Evolutionary conservation across 2,888 invertebrate genomes (phyloP), one percentile per base, ranked within the genome.

Genomic region (Eupithecia pulchellata): DNA sequence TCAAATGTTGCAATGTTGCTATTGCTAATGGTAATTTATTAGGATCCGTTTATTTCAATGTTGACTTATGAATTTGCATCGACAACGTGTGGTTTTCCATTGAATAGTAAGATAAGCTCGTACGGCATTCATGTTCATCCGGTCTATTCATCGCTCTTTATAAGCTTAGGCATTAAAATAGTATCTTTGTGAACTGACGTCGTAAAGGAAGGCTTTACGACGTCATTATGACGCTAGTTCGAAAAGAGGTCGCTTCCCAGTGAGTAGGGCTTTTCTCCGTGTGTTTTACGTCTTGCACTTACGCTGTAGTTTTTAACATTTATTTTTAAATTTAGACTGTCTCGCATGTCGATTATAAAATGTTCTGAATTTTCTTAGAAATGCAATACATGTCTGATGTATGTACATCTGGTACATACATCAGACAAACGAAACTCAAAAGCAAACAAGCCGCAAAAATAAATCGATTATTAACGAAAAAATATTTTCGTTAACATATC

Each of bases 91-190:
- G 64, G 68, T 75, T 72, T 66, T 72, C 57, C 55, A 64, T 64
- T 75, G 73, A 70, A 68, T 68, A 34, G 52, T 69, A 62, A 66
- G 42, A 72, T 72, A 66, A 66, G 42, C 30, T 39, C 32, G 39
- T 25, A 60, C 42, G 42, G 34, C 64, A 64, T 72, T 66, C 72
- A n/a, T 63, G 58, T 11, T 57, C 70, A 72, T 75, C 72, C 66
- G 66, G 47, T 66, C 9, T 61, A 71, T 67, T 68, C 30, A 68
- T 57, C 55, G 47, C 42, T 66, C 47, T 57, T 64, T 64, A 66
- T 30, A 64, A 4, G 13, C 42, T 29, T 30, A 61, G 36, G 27
- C 25, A 30, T 55, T 25, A 52, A 6, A 20, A 25, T 1, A 52
- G 52, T 52, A 20, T 25, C 52, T 52, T 52, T 52, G 25, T 25